phyloP scores from a whole-genome alignment of 1,140 invertebrate species.

The Drosophila seguyi region DNA sequence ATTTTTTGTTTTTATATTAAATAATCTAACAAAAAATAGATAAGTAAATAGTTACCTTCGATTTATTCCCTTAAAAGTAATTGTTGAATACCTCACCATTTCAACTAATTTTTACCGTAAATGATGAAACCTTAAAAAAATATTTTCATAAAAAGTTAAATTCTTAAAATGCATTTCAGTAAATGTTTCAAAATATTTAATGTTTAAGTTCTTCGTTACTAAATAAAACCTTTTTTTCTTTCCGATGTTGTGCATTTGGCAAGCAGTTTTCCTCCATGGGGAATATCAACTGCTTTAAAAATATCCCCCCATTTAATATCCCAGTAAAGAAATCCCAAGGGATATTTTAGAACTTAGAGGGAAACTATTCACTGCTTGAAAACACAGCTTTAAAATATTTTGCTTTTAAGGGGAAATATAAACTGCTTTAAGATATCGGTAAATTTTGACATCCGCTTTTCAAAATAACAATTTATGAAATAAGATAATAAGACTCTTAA shows the following conservation, averaged over 20 bases:
- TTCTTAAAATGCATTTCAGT: too few relatives aligned
- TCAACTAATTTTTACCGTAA: too few relatives aligned
- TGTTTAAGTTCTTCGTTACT: not conserved
- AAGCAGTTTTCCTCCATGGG: not conserved
- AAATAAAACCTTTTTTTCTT: too few relatives aligned
- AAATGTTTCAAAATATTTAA: not conserved
- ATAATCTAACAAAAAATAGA: not conserved
- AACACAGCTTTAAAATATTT: not conserved
- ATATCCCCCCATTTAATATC: not conserved
- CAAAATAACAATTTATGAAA: too few relatives aligned
- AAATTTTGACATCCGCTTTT: too few relatives aligned
- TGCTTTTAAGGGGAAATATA: not conserved
- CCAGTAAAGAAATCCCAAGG: not conserved
- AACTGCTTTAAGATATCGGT: not conserved
- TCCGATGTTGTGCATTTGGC: too few relatives aligned
- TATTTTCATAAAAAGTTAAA: too few relatives aligned
- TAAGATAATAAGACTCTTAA: not conserved
- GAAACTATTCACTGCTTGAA: not conserved
- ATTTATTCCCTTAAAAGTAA: not conserved
- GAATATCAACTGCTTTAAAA: not conserved
- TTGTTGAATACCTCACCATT: too few relatives aligned
- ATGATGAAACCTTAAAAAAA: too few relatives aligned
- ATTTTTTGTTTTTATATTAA: not conserved
- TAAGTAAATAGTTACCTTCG: not conserved
- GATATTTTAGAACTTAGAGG: not conserved